Conservation (phyloP, 1,140 invertebrate genomes). For the Zaprionus taronus region DNA sequence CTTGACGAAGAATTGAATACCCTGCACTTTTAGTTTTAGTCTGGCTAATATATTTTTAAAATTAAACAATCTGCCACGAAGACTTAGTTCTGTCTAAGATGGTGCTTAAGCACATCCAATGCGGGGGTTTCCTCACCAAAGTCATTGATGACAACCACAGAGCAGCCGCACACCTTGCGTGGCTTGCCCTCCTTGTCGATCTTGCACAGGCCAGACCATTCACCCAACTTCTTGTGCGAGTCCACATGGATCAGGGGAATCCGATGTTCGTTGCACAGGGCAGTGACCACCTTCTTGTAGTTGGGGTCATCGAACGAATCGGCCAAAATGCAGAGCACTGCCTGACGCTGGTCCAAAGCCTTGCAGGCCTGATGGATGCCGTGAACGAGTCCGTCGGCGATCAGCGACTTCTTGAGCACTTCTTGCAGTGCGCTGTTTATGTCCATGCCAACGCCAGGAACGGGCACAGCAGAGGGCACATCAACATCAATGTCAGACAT, state of each 20-base stretch:
- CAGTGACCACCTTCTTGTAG: conserved; percentile 99
- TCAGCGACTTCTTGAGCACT: conserved; percentile 97
- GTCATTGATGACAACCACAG: conserved; percentile 99
- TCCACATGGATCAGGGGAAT: conserved; percentile 98
- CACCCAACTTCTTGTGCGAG: conserved; percentile 99
- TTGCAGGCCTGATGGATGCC: conserved; percentile 98
- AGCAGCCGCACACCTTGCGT: conserved; percentile 99
- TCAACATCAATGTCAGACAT: conserved; percentile 89
- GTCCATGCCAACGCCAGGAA: conserved; percentile 92
- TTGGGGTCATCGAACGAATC: conserved; percentile 99
- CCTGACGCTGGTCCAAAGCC: conserved; percentile 98
- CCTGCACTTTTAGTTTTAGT: too few relatives aligned
- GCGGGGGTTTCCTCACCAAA: conserved; percentile 98
- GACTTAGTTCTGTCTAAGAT: conserved; percentile 89
- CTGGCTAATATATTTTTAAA: not conserved
- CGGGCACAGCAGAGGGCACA: conserved; percentile 86
- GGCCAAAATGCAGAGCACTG: conserved; percentile 97
- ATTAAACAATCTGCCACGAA: conserved; percentile 64
- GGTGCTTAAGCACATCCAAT: conserved; percentile 95
- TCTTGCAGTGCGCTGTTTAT: conserved; percentile 98
- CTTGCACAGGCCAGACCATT: conserved; percentile 99
- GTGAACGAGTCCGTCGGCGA: conserved; percentile 97
- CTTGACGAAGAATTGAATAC: too few relatives aligned
- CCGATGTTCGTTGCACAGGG: conserved; percentile 98
- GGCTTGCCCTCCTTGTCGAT: conserved; percentile 99